Base-by-base conservation (phyloP, 1,140 invertebrate genomes). In the Heliconius hermathena region DNA sequence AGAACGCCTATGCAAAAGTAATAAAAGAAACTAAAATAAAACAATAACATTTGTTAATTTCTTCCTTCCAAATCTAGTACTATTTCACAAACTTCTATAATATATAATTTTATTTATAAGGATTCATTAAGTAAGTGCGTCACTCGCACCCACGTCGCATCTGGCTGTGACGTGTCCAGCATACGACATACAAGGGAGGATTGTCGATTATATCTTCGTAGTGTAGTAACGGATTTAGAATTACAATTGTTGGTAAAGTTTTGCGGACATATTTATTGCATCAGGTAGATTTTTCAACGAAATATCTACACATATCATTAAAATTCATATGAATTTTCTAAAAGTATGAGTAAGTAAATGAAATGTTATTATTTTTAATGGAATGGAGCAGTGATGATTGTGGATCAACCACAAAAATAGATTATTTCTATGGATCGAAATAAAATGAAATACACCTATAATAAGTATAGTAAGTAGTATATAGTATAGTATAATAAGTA, bases 91-190 rank as follows among this genome's bases (percentile, higher is more conserved):
- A 57, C 1, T n/a, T 57, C 20, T 57, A 57, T 22, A 52, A 20
- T 52, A 22, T 9, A 57, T 57, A 57, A 18, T n/a, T 57, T 22
- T 29, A 66, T 66, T 13, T 66, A 66, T 66, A 66, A 66, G 60
- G 60, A 66, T 66, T 66, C 60, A 66, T 66, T 66, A 66, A 66
- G 60, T 66, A 66, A 66, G 26, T 66, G 60, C 60, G 26, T 66
- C 60, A 66, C 9, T 22, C n/a, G 22, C 57, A 16, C 11, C 57
- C 60, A 66, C 60, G 60, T 66, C 60, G 60, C 60, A 66, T 66
- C 60, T 66, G 60, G 60, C 22, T 29, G 26, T 66, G 22, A 66
- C 60, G 60, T 66, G 60, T 16, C 60, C 60, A 66, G 60, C n/a
- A 66, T 66, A 66, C 26, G 22, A 22, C 54, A 11, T 20, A 9